Base-by-base conservation (phyloP, 2,797 vertebrate species). In the Thalassophryne amazonica region DNA sequence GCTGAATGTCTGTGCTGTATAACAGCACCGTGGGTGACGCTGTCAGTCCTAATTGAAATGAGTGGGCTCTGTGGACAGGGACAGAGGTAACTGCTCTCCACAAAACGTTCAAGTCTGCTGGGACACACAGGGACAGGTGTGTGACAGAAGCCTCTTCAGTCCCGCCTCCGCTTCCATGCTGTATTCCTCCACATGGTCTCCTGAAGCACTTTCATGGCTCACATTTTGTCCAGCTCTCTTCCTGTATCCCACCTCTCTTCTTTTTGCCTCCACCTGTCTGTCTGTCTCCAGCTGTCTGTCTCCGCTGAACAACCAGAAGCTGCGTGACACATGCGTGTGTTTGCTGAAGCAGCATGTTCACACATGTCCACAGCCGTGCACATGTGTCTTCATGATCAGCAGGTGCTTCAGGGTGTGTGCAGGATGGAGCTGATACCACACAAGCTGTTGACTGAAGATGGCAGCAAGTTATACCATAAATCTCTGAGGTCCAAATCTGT, bases 1-100 rank as follows among this genome's bases (percentile, higher is more conserved):
- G 46, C 38, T 19, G 37, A 62, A 32, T 38, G 40, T 52, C 38
- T 7, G 39, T 36, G 45, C 41, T 37, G 28, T 28, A 21, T 24
- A 32, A 35, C 45, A 58, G 41, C 25, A 36, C 55, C 28, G 15
- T 33, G 47, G 46, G 60, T 57, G 38, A 39, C 41, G 53, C 63
- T 76, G 74, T 77, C 70, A 67, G 38, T 58, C 38, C 36, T 55
- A 59, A 69, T 65, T 49, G 55, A 66, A 47, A 58, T 19, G 8
- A 15, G 13, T 34, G 51, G 50, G 39, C 64, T 64, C 56, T 18
- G 40, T 49, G 56, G 51, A 65, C 13, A 38, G 21, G 52, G 57
- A 59, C 48, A 41, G 49, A 18, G 6, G 58, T 68, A 74, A 69
- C 72, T 77, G 54, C 72, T 67, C 70, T 65, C 56, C 12, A 2